phyloP scores from a whole-genome alignment of 2,113 vertebrate genomes.

The Oenanthe oenanthe region DNA sequence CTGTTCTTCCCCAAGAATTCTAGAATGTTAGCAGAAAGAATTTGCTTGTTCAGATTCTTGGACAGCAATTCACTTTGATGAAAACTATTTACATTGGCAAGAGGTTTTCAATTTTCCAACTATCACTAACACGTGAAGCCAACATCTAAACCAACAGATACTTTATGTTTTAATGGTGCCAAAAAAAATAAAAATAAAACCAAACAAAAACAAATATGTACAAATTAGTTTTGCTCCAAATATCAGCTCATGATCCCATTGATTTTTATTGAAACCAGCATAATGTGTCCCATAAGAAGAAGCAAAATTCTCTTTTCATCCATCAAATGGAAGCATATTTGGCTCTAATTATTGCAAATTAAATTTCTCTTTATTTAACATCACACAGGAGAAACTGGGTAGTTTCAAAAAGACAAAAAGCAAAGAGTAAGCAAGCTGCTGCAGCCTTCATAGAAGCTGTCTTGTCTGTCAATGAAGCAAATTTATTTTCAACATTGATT shows the following conservation, averaged over 20 bases:
- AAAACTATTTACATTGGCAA: slow-evolving; percentile 47
- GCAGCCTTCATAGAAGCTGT: background rate
- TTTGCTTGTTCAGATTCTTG: slow-evolving; percentile 34
- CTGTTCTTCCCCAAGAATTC: slow-evolving; percentile 9
- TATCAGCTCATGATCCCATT: background rate
- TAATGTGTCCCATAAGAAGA: background rate
- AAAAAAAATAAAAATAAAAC: slow-evolving; percentile 1
- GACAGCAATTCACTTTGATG: slow-evolving; percentile 1
- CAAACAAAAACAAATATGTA: background rate
- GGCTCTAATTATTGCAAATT: background rate
- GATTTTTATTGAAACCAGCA: background rate
- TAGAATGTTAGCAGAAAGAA: slow-evolving; percentile 14
- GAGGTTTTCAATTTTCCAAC: background rate
- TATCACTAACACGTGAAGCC: background rate
- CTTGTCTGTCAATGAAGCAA: background rate
- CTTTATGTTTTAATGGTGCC: background rate
- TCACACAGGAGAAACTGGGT: background rate
- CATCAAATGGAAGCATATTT: background rate
- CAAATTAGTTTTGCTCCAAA: background rate
- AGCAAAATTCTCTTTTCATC: background rate
- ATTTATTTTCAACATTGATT: background rate
- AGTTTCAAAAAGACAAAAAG: background rate
- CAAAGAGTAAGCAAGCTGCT: background rate
- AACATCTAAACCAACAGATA: slow-evolving; percentile 1
- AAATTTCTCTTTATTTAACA: background rate